These are phyloP conservation scores for Sesia bembeciformis DNA, from an alignment of 2,888 invertebrate species.

Conservation along the genomic window DNA sequence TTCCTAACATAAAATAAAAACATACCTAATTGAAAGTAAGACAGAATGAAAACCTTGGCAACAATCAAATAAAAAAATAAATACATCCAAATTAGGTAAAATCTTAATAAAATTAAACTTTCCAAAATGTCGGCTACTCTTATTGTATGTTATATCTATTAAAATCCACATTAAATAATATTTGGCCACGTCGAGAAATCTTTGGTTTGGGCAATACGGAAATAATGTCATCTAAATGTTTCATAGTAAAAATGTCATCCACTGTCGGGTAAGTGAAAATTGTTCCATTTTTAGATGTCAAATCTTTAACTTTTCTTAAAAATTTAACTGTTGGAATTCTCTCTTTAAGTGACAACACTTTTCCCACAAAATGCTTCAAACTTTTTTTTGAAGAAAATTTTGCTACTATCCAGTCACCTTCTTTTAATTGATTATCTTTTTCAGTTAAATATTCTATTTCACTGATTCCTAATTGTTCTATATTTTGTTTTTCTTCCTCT, in stretches of 20 bases:
- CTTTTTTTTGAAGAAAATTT: background rate
- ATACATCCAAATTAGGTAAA: no score
- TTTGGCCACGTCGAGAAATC: background rate
- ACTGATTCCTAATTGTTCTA: no score
- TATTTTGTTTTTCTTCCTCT: no score
- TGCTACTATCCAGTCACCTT: background rate
- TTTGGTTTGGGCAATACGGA: background rate
- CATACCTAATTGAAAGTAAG: no score
- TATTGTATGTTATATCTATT: background rate
- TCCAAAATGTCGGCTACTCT: no score
- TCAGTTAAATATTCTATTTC: background rate
- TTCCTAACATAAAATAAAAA: no score
- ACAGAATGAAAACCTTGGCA: no score
- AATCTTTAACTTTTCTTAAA: background rate
- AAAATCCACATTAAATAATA: background rate
- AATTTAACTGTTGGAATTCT: background rate
- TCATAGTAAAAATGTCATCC: no score
- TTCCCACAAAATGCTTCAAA: background rate
- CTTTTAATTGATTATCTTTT: background rate
- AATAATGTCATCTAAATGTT: background rate
- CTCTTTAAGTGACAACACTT: background rate
- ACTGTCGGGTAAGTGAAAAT: background rate
- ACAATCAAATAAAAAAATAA: no score
- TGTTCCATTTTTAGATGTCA: background rate
- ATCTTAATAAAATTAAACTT: no score